These are phyloP conservation scores for Harmothoe impar DNA, from an alignment of 2,888 invertebrate species.

Conservation along the genomic window DNA sequence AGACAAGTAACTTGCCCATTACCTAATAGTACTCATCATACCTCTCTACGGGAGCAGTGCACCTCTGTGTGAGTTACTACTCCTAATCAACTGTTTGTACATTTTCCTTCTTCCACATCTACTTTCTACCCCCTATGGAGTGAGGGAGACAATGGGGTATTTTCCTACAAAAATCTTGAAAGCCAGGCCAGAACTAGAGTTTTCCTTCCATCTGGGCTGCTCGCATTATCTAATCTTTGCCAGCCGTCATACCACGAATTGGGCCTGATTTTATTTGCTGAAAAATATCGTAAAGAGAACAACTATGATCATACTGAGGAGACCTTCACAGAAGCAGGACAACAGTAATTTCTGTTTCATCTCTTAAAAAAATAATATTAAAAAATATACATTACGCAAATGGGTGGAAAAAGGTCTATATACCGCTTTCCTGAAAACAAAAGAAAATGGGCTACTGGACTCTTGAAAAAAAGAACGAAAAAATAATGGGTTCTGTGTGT, in stretches of 20 bases:
- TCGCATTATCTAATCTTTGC: neutral
- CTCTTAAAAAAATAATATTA: neutral
- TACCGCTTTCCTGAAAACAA: slow-evolving; percentile 16
- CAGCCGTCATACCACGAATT: neutral
- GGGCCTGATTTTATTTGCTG: neutral
- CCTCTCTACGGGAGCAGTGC: neutral
- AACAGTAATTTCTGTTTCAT: neutral
- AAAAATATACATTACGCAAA: neutral
- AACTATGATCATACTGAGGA: neutral
- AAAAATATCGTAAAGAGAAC: neutral
- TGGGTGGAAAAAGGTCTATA: neutral
- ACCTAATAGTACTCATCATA: neutral
- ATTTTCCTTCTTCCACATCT: neutral
- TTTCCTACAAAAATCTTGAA: slow-evolving; percentile 33
- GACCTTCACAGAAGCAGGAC: neutral
- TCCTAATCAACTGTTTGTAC: slow-evolving; percentile 23
- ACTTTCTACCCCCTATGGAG: neutral
- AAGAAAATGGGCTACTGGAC: neutral
- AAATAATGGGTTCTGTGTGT: neutral
- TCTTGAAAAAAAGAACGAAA: neutral
- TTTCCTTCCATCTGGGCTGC: neutral
- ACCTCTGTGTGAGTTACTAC: neutral
- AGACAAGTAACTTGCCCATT: neutral
- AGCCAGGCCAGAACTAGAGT: slow-evolving; percentile 1
- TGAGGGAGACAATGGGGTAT: too few relatives aligned